Evolutionary conservation across 2,888 invertebrate genomes (phyloP).

Genomic region (Sericinus montela): DNA sequence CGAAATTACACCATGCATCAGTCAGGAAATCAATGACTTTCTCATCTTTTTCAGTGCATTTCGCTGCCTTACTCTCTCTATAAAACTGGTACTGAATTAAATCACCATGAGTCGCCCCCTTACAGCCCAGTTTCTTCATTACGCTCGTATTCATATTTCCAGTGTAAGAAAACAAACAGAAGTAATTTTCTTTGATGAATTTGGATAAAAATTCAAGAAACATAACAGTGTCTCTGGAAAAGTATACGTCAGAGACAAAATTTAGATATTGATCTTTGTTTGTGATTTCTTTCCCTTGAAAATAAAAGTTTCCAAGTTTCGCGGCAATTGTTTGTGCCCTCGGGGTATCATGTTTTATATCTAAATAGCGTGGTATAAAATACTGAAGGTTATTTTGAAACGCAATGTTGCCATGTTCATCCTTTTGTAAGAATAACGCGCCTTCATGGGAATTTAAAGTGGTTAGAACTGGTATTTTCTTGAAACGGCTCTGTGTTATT

Average conservation of each 20-base stretch:
- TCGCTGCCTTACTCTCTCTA: conserved; percentile 43
- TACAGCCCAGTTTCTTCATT: conserved; percentile 46
- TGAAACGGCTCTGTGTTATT: conserved; percentile 37
- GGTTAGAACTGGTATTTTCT: conserved; percentile 45
- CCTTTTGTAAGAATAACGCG: conserved; percentile 43
- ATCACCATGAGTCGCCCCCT: conserved; percentile 61
- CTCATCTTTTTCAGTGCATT: conserved; percentile 37
- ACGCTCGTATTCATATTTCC: conserved; percentile 54
- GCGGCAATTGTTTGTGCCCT: conserved; percentile 31
- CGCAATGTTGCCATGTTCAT: conserved; percentile 38
- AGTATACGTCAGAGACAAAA: conserved; percentile 48
- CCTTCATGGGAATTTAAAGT: conserved; percentile 52
- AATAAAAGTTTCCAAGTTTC: conserved; percentile 44
- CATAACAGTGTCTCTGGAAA: conserved; percentile 41
- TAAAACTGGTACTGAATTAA: conserved; percentile 60
- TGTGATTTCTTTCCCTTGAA: conserved; percentile 34
- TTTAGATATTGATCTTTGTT: conserved; percentile 40
- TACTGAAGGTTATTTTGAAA: conserved; percentile 45
- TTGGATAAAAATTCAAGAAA: conserved; percentile 41
- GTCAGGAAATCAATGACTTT: conserved; percentile 44
- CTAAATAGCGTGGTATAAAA: conserved; percentile 46
- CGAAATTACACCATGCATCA: conserved; percentile 58
- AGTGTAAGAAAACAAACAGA: conserved; percentile 48
- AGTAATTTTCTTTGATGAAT: conserved; percentile 34
- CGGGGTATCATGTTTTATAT: conserved; percentile 28